Percentiles rank a stretch among this genome's conserved stretches.
phyloP scores from a whole-genome alignment of 2,113 vertebrate genomes.

The Pagrus major region DNA sequence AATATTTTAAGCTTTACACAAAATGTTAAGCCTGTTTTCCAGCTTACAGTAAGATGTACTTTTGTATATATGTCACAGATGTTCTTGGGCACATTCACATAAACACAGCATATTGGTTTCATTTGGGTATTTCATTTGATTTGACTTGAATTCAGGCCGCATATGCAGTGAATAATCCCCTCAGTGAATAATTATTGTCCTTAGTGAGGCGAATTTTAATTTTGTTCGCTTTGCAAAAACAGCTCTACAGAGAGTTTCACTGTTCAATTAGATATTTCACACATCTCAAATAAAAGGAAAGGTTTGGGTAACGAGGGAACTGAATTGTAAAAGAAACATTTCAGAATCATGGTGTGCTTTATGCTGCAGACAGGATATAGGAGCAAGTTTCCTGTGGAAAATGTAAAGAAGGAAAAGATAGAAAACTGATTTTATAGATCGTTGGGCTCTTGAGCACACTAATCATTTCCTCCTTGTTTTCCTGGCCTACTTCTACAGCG shows the following conservation, averaged over 20 bases:
- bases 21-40: conserved; percentile 20
- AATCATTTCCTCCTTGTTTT: not conserved
- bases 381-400: not conserved
- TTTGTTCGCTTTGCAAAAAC: conserved; percentile 58
- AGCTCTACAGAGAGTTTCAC: conserved; percentile 48
- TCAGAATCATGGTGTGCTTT: not conserved
- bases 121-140: conserved; percentile 41
- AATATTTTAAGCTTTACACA: not conserved
- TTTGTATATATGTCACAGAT: not conserved
- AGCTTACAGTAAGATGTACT: not conserved
- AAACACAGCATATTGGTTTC: not conserved
- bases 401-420: not conserved
- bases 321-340: conserved; percentile 1
- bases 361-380: no score
- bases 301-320: conserved; percentile 2
- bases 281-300: conserved; percentile 33
- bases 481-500: not conserved
- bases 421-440: not conserved
- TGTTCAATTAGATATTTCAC: conserved; percentile 58
- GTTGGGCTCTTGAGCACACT: not conserved
- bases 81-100: conserved; percentile 7
- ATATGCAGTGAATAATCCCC: conserved; percentile 39
- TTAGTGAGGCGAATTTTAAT: conserved; percentile 63
- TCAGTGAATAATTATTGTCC: conserved; percentile 63
- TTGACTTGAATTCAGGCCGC: conserved; percentile 20